A percentile compares a stretch with the other conserved stretches of the same genome.
phyloP scores from a whole-genome alignment of 2,113 vertebrate genomes.

The Spheniscus mendiculus region DNA sequence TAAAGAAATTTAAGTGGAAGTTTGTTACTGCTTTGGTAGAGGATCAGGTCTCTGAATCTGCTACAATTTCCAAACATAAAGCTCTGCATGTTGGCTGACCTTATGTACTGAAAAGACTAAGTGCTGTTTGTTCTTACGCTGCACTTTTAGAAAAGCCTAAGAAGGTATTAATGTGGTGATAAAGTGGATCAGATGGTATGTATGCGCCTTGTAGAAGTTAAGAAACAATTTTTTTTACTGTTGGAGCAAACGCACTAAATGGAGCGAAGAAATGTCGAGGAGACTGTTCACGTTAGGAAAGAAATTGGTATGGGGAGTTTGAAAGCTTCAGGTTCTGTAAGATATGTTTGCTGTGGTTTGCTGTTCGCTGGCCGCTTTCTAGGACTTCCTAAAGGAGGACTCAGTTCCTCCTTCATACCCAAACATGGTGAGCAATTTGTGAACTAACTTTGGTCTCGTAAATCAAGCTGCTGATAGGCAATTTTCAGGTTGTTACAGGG shows the following conservation, averaged over 20 bases:
- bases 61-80: neutral
- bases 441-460: accelerated
- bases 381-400: neutral
- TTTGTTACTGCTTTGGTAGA: neutral
- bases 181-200: neutral
- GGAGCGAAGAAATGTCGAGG: neutral
- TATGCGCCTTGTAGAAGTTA: neutral
- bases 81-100: neutral
- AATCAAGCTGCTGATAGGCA: neutral
- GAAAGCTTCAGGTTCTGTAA: neutral
- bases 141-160: neutral
- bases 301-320: neutral
- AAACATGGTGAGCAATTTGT: neutral
- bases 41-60: neutral
- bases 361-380: neutral
- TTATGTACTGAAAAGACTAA: neutral
- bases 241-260: neutral
- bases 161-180: neutral
- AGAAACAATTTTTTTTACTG: neutral
- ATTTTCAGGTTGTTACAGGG: neutral
- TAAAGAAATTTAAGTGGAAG: neutral
- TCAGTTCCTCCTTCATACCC: neutral
- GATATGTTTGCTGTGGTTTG: neutral
- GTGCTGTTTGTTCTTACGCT: neutral
- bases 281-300: neutral